Base-by-base conservation (phyloP, 1,140 invertebrate genomes). In the Drosophila oshimai region DNA sequence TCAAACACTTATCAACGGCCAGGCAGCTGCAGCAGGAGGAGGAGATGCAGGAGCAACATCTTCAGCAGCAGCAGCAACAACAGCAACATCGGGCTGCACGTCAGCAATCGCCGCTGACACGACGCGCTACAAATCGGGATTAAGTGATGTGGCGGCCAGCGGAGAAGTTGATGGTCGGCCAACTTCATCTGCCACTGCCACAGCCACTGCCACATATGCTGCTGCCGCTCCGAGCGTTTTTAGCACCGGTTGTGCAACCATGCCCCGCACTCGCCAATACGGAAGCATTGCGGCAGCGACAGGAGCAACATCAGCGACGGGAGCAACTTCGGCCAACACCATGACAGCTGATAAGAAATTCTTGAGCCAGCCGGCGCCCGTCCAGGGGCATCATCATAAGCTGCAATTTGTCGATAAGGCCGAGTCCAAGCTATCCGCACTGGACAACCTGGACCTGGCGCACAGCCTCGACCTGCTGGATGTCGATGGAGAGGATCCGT, bases 331-430 rank as follows among this genome's bases (percentile, higher is more conserved):
- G 55, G 57, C 50, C 71, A 74, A 54, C 71, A 61, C 45, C 76
- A 67, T 81, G 86, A 86, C 86, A 89, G 86, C 74, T 89, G 86
- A 89, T 89, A 89, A 89, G 73, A 87, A 77, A 75, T 84, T 84
- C 80, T 79, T 78, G 55, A 62, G 70, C 65, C 74, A 55, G 54
- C 37, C 71, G 51, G 44, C 75, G 51, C 53, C 75, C 62, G 54
- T 50, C 53, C 68, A 72, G 57, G 57, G 78, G 65, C 73, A 45
- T 49, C 58, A 67, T 76, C 75, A 86, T 86, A 86, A 83, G 79
- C 79, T 84, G 80, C 81, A 73, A 74, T 87, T 87, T 73, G 61
- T 26, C 68, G 81, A 86, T 87, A 86, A 86, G 64, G 37, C 61
- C 42, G 81, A 86, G 44, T 73, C 74, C 47, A 70, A 89, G 57